Percentiles rank a stretch among this genome's conserved stretches.
phyloP scores from a whole-genome alignment of 2,113 vertebrate species.

The Petrocephalus microphthalmus region DNA sequence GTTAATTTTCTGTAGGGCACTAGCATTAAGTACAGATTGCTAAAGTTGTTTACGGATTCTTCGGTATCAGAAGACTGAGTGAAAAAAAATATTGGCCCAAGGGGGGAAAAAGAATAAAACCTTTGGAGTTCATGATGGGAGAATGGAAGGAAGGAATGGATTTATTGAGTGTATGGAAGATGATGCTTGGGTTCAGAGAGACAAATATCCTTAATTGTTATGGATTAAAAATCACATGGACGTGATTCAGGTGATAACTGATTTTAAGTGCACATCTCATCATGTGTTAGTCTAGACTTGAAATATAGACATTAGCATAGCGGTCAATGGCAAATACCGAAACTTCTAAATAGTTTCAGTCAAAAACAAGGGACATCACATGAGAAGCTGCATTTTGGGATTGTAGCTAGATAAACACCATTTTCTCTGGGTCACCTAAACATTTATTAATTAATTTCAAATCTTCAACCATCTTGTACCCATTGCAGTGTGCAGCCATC shows the following conservation, averaged over 20 bases:
- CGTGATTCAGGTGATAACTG: neutral
- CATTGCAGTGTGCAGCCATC: neutral
- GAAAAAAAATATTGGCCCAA: neutral
- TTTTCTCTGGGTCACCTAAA: neutral
- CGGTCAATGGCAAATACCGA: neutral
- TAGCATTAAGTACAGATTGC: neutral
- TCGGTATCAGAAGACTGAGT: neutral
- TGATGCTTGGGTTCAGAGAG: neutral
- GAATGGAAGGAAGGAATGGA: neutral
- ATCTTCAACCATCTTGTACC: conserved; percentile 27
- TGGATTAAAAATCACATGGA: neutral
- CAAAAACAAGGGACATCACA: neutral
- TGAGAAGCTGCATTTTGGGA: neutral
- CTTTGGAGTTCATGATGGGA: neutral
- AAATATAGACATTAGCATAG: neutral
- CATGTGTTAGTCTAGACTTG: neutral
- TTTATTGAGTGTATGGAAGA: neutral
- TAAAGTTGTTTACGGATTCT: neutral
- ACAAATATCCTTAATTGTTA: neutral
- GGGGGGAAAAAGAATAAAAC: neutral
- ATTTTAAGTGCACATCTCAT: neutral
- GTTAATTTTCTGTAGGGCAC: neutral
- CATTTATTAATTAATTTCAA: conserved; percentile 42
- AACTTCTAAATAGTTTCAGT: neutral
- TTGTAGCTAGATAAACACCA: neutral